Base-by-base conservation (phyloP, 2,113 vertebrate species). In the Ramphastos sulfuratus region DNA sequence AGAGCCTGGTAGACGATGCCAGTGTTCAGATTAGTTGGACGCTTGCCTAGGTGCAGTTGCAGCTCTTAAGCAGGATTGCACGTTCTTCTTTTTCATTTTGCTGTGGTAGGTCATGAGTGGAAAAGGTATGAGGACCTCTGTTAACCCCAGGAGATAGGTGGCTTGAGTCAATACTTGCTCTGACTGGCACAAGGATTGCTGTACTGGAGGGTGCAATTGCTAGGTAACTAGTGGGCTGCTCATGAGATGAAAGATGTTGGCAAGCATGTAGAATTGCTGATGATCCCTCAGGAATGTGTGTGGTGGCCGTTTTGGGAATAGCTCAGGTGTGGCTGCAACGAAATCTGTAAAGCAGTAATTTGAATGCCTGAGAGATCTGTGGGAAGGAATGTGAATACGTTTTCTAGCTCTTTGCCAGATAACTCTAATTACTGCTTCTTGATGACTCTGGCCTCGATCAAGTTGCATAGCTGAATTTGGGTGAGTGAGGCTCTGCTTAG, bases 361-460 rank as follows among this genome's bases (percentile, higher is more conserved):
- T 82, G 89, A 78, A 93, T 96, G 94, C 90, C 73, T 92, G 65
- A 86, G 79, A 92, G 90, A 58, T 79, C 88, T 92, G 54, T 82
- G 81, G 77, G 89, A 93, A 66, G 67, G 77, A 86, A 94, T 74
- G 79, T 8, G 85, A 82, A 82, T 85, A 61, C 54, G 23, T 92
- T 79, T 65, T 77, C 60, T 85, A 88, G 85, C 20, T 54, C 31
- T 72, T 73, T 88, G 85, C 83, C 65, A 37, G 70, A 83, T 88
- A 90, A 69, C 30, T 83, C 9, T 88, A 82, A 63, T 88, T 94
- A 15, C 72, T 88, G 69, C 12, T 72, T 94, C 33, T 48, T 67
- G 56, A 75, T 78, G 58, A 50, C 13, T 92, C 54, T 91, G 90
- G 65, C 73, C 82, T 92, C 17, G 0, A 14, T 86, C 65, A 85